phyloP scores from a whole-genome alignment of 2,113 vertebrate species.

The Urocolius indicus region DNA sequence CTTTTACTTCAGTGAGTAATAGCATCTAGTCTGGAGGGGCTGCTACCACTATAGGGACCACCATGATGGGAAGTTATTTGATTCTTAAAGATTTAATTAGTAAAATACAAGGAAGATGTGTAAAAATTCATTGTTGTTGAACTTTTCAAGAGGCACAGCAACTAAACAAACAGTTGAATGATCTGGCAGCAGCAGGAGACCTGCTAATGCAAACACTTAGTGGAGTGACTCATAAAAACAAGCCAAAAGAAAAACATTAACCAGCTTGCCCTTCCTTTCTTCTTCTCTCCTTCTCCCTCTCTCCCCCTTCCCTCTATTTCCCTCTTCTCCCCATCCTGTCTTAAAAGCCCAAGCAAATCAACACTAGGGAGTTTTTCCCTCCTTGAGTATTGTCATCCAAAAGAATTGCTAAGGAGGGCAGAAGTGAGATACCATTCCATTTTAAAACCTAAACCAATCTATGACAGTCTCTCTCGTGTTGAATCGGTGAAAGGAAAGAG shows the following conservation, averaged over 20 bases:
- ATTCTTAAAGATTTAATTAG: background rate
- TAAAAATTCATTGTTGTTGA: slow-evolving; percentile 2
- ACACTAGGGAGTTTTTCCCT: background rate
- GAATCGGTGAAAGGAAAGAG: background rate
- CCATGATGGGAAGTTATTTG: background rate
- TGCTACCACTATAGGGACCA: background rate
- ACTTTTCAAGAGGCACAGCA: slow-evolving; percentile 28
- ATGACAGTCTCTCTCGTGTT: background rate
- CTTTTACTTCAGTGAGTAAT: background rate
- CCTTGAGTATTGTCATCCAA: background rate
- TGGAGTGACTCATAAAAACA: slow-evolving; percentile 72
- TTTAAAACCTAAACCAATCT: background rate
- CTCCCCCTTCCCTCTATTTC: background rate
- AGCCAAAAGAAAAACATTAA: slow-evolving; percentile 64
- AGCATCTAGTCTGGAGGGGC: background rate
- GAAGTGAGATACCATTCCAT: background rate
- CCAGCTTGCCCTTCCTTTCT: slow-evolving; percentile 10
- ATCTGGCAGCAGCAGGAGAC: slow-evolving; percentile 61
- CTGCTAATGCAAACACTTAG: slow-evolving; percentile 69
- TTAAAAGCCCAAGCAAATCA: slow-evolving; percentile 23
- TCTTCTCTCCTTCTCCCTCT: background rate
- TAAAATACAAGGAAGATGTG: background rate
- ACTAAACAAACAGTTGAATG: slow-evolving; percentile 67
- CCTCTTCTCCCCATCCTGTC: background rate
- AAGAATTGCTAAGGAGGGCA: background rate